A percentile compares a stretch with the other conserved stretches of the same genome.
Evolutionary conservation across 2,888 invertebrate genomes (phyloP).

Genomic region (Argyresthia goedartella): DNA sequence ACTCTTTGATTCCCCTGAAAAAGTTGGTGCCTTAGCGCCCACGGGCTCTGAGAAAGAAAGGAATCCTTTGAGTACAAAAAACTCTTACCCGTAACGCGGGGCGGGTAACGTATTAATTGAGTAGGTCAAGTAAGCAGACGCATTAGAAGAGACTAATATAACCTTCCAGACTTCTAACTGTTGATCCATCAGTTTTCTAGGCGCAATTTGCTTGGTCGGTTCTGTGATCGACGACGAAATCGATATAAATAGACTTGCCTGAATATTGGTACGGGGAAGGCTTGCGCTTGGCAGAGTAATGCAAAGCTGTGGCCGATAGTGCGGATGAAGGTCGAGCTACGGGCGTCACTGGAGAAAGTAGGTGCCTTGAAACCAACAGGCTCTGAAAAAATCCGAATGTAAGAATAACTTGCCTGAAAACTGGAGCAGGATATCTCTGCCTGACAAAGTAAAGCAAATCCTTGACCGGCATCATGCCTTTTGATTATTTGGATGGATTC

Average conservation of each 20-base stretch:
- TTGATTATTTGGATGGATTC: conserved; percentile 71
- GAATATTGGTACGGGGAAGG: conserved; percentile 57
- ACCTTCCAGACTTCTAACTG: conserved; percentile 76
- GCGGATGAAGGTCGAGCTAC: conserved; percentile 33
- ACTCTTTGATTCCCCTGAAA: conserved; percentile 40
- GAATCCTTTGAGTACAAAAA: not conserved
- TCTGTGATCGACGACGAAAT: conserved; percentile 33
- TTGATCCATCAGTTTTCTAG: conserved; percentile 68
- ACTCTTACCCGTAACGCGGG: conserved; percentile 65
- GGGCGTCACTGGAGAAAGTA: conserved; percentile 45
- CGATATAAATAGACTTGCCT: conserved; percentile 39
- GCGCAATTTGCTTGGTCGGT: conserved; percentile 74
- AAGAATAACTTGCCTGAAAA: conserved; percentile 74
- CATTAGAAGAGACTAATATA: conserved; percentile 63
- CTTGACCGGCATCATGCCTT: conserved; percentile 68
- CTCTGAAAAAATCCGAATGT: conserved; percentile 17
- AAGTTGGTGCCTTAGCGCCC: conserved; percentile 37
- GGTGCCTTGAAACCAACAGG: conserved; percentile 28
- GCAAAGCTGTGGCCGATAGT: conserved; percentile 34
- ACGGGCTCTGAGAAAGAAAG: conserved; percentile 12
- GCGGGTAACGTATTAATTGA: conserved; percentile 73
- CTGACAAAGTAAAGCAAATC: conserved; percentile 76
- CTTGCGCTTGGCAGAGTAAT: conserved; percentile 70
- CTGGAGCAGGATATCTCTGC: conserved; percentile 80
- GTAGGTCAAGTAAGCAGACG: conserved; percentile 66